Evolutionary conservation across 1,140 invertebrate genomes (phyloP), one percentile per base, ranked within the genome.

Genomic region (Drosophila nigromelanica): DNA sequence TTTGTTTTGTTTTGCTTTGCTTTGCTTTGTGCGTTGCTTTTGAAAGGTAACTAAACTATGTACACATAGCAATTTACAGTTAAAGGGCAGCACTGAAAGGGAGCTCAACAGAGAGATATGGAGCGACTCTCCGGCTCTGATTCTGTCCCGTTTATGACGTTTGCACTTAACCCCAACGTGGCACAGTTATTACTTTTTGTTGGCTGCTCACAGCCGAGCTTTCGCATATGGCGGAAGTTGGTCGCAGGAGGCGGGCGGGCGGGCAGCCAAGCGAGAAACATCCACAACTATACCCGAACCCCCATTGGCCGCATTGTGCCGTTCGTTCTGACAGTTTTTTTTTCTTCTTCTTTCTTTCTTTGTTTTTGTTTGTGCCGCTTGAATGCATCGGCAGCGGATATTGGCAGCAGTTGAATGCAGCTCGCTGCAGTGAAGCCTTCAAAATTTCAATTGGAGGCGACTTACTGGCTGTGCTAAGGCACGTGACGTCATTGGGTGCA

Each of bases 91-190:
- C 18, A 8, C 37, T 52, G 50, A 42, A 30, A 58, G 24, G 33
- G 45, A 42, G 37, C 24, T 50, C 3, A 11, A 11, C 30, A 50
- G 37, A 69, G 68, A 66, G 81, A 83, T 80, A 66, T 83, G 75
- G 77, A 77, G 80, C 71, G 71, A 48, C 30, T 70, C 30, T 73
- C 35, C 15, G 5, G 37, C 14, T 58, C 24, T 30, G 40, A 15
- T 67, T 69, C 39, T 60, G 55, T 37, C 50, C 43, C 54, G 67
- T 80, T 85, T 85, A 85, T 85, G 81, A 85, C 81, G 81, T 72
- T 81, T 85, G 81, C 81, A 80, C 81, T 85, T 86, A 85, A 75
- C 81, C 81, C 77, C 78, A 68, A 68, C 80, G 58, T 85, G 81
- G 82, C 81, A 85, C 81, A 85, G 81, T 85, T 85, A 86, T 85